These are phyloP conservation scores for Stictocephala bisonia DNA, from an alignment of 2,888 invertebrate genomes.

Conservation along the genomic window DNA sequence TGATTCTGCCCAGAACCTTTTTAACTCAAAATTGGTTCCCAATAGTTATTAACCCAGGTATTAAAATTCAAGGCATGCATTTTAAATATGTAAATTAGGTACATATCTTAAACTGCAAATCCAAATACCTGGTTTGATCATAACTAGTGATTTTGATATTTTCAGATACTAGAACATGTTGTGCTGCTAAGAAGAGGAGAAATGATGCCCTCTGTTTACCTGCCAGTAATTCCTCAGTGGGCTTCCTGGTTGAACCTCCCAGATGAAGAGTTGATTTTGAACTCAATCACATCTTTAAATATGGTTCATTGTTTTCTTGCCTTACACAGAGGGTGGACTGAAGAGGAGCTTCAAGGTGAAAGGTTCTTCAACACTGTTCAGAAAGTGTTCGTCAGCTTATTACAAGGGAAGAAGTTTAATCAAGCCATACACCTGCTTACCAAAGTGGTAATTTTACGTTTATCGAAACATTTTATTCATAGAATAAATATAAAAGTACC, in stretches of 20 bases:
- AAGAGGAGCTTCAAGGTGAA: conserved; percentile 14
- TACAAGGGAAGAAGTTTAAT: conserved; percentile 17
- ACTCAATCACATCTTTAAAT: conserved; percentile 2
- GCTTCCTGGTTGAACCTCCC: conserved; percentile 11
- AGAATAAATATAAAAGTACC: too few relatives aligned
- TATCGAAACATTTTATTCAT: neutral
- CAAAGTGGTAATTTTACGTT: conserved; percentile 11
- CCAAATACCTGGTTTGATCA: too few relatives aligned
- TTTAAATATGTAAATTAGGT: too few relatives aligned
- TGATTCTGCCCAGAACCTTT: too few relatives aligned
- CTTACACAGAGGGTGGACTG: conserved; percentile 26
- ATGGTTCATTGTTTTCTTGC: conserved; percentile 41
- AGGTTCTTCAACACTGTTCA: conserved; percentile 1
- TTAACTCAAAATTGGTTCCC: too few relatives aligned
- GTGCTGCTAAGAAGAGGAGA: neutral
- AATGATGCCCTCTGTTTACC: neutral
- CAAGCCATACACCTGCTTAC: neutral
- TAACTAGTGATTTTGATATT: neutral
- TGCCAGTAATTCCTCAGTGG: conserved; percentile 30
- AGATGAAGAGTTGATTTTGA: conserved; percentile 12
- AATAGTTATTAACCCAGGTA: too few relatives aligned
- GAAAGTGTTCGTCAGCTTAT: neutral
- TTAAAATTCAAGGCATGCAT: too few relatives aligned
- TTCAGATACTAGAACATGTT: conserved; percentile 31
- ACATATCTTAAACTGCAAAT: too few relatives aligned